A percentile compares a stretch with the other conserved stretches of the same genome.
Conservation (phyloP, 2,113 vertebrate genomes). For the Tetrax tetrax region DNA sequence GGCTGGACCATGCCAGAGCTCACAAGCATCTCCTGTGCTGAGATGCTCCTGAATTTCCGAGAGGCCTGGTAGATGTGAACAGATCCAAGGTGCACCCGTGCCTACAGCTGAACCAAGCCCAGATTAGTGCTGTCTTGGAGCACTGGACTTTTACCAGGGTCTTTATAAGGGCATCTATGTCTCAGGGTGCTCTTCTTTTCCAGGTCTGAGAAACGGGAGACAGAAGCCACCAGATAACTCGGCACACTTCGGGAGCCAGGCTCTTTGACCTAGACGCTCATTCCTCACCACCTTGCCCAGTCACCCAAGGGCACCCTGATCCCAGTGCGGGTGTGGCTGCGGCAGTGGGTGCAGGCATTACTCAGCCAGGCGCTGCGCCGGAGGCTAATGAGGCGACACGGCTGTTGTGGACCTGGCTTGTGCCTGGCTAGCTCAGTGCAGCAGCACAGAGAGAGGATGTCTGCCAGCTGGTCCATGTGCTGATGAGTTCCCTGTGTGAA, state of each 20-base stretch:
- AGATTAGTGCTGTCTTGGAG: not conserved
- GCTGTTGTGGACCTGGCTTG: not conserved
- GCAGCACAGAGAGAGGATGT: not conserved
- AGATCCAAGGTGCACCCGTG: not conserved
- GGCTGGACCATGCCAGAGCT: not conserved
- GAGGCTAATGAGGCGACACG: fast-evolving
- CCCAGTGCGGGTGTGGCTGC: not conserved
- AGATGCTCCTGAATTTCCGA: not conserved
- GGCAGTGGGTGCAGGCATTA: not conserved
- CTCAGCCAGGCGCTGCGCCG: fast-evolving
- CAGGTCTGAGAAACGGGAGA: not conserved
- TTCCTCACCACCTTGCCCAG: not conserved
- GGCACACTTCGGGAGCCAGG: not conserved
- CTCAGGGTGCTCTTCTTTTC: not conserved
- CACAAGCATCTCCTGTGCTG: not conserved
- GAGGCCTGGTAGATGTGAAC: not conserved
- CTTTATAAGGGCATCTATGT: not conserved
- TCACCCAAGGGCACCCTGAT: not conserved
- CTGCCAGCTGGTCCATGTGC: not conserved
- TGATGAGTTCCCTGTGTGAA: not conserved
- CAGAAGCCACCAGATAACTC: not conserved
- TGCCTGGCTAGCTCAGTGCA: fast-evolving
- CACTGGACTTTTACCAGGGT: not conserved
- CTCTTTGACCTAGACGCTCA: not conserved
- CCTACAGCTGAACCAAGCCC: not conserved